A percentile compares a stretch with the other conserved stretches of the same genome.
Conservation (phyloP, 1,140 invertebrate genomes). For the Drosophila repleta region DNA sequence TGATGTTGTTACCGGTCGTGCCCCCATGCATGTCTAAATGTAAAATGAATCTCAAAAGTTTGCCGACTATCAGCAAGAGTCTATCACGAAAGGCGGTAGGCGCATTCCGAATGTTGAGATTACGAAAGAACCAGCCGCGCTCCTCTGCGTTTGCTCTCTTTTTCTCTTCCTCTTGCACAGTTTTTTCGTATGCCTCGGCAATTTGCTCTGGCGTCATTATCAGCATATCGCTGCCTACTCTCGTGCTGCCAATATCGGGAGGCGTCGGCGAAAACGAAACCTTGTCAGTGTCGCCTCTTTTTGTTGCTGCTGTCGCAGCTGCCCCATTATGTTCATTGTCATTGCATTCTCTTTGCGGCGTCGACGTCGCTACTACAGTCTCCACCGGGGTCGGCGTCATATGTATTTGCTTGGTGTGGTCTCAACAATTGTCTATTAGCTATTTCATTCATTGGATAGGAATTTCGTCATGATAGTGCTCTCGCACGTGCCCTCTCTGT, state of each 20-base stretch:
- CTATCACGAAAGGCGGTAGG: conserved; percentile 34
- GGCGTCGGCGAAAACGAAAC: background rate
- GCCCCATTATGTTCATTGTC: background rate
- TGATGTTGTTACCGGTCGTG: conserved; percentile 62
- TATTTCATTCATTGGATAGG: conserved; percentile 32
- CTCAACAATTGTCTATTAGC: conserved; percentile 8
- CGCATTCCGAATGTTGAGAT: conserved; percentile 17
- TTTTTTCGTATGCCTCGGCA: conserved; percentile 58
- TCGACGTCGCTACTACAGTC: conserved; percentile 24
- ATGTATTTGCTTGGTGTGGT: conserved; percentile 17
- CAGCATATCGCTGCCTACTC: conserved; percentile 45
- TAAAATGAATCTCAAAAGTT: conserved; percentile 51
- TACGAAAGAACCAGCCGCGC: background rate
- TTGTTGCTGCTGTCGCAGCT: background rate
- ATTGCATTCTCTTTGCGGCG: conserved; percentile 5
- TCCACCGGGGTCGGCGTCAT: conserved; percentile 41
- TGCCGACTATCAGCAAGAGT: conserved; percentile 56
- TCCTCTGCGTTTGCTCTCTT: background rate
- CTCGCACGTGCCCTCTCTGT: background rate
- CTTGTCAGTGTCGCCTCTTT: background rate
- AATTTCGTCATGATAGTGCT: conserved; percentile 39
- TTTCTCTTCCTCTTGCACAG: conserved; percentile 33
- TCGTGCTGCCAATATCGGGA: conserved; percentile 42
- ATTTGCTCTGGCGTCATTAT: conserved; percentile 61
- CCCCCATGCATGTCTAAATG: conserved; percentile 72